Evolutionary conservation across 2,113 vertebrate genomes (phyloP).

Genomic region (Stomatorhinus ivindoensis): DNA sequence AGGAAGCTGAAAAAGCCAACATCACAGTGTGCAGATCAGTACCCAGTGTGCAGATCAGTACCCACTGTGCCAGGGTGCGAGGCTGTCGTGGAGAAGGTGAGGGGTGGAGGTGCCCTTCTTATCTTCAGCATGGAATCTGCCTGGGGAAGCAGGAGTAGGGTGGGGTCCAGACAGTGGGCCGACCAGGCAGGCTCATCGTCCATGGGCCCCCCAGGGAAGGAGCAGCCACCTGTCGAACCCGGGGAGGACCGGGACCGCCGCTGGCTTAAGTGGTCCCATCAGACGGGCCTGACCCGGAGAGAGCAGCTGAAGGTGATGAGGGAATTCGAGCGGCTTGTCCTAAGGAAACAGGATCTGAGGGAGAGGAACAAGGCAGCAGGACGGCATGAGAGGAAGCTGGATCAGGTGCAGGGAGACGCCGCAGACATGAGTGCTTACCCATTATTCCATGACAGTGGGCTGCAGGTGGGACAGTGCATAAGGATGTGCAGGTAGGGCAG

Average conservation of each 20-base stretch:
- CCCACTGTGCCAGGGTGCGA: background rate
- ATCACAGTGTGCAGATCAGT: constrained; percentile 40
- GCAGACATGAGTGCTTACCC: background rate
- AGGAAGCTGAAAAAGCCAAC: constrained; percentile 52
- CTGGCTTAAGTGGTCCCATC: background rate
- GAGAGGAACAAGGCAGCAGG: constrained; percentile 30
- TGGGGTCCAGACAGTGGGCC: constrained; percentile 29
- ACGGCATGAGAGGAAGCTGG: constrained; percentile 51
- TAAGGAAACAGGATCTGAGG: constrained; percentile 39
- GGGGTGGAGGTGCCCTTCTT: background rate
- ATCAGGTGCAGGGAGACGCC: constrained; percentile 41
- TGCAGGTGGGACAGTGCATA: background rate
- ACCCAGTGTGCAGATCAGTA: constrained; percentile 17
- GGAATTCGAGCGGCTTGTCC: constrained; percentile 41
- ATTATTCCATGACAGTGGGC: background rate
- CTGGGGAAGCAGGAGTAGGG: constrained; percentile 37
- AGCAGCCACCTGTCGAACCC: background rate
- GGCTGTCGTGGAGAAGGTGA: background rate
- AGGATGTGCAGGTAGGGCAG: background rate
- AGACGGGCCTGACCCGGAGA: background rate
- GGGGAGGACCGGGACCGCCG: background rate
- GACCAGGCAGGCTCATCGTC: constrained; percentile 7
- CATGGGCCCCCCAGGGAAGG: background rate
- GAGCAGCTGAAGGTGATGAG: background rate
- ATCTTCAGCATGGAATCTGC: constrained; percentile 31